These are phyloP conservation scores for Patella vulgata DNA, from an alignment of 1,140 invertebrate species.

Conservation along the genomic window DNA sequence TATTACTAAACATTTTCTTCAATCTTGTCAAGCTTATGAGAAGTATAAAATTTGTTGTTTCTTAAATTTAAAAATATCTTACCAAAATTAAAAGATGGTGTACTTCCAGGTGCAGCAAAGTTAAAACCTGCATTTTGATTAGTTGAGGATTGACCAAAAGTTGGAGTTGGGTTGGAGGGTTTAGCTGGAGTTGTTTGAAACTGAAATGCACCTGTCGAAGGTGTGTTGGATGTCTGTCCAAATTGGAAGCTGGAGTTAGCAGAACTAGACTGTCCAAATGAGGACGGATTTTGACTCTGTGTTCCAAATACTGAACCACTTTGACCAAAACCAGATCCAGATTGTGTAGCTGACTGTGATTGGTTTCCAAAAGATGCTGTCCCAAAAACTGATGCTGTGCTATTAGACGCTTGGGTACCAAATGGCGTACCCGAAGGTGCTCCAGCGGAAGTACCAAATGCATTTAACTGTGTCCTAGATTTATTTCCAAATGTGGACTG, in stretches of 20 bases:
- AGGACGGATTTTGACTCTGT: not conserved
- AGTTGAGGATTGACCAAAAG: not conserved
- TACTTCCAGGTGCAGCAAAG: constrained; percentile 1
- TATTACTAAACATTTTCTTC: too few species aligned
- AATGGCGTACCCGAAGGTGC: not conserved
- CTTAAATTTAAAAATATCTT: too few species aligned
- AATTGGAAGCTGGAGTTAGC: not conserved
- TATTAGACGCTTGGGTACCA: not conserved
- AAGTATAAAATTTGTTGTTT: too few species aligned
- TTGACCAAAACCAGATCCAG: not conserved
- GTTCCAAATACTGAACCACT: not conserved
- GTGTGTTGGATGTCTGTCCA: not conserved
- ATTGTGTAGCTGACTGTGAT: not conserved
- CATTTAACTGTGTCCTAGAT: not conserved
- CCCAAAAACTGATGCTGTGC: constrained; percentile 4
- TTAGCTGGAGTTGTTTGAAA: constrained; percentile 5
- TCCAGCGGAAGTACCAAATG: too few species aligned
- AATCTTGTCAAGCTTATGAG: too few species aligned
- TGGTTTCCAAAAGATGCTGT: constrained; percentile 7
- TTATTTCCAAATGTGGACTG: not conserved
- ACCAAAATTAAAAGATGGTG: constrained; percentile 11
- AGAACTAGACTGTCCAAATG: not conserved
- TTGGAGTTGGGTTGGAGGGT: too few species aligned
- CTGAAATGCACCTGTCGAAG: not conserved
- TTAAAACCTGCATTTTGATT: not conserved